Base-by-base conservation (phyloP, 2,113 vertebrate genomes). In the Pogonocichla stellata region DNA sequence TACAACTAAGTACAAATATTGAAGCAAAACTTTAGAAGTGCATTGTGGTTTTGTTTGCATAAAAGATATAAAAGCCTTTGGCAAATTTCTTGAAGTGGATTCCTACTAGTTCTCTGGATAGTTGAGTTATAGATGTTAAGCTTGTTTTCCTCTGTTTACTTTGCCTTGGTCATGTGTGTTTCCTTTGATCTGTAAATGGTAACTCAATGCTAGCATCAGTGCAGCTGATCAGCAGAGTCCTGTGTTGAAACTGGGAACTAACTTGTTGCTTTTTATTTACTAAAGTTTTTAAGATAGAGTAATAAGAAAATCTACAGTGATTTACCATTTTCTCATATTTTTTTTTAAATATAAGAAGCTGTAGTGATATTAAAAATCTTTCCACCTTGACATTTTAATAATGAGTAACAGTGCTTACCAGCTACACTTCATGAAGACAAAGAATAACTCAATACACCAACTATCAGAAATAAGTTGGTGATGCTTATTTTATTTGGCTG, bases 11-110 rank as follows among this genome's bases (percentile, higher is more conserved):
- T 95, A 86, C 80, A 91, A 77, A 93, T 80, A 58, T 83, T 86
- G 48, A 93, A 95, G 79, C 60, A 90, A 66, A 78, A 77, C 31
- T 90, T 92, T 67, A 93, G 54, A 86, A 96, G 86, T 83, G 61
- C 73, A 36, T 96, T 17, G 19, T 94, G 93, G 64, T 92, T 97
- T 95, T 96, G 20, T 92, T 85, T 90, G 78, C 75, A 93, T 93
- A 93, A 82, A 84, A 93, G 43, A 74, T 64, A 75, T 51, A 80
- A 97, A 94, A 86, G 62, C 60, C 81, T 92, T 91, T 86, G 58
- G 74, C 91, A 96, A 92, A 94, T 92, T 97, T 96, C 74, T 96
- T 96, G 69, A 97, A 95, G 73, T 97, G 95, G 82, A 91, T 97
- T 97, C 88, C 93, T 96, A 61, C 79, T 97, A 95, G 58, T 89